Percentiles rank a stretch among this genome's conserved stretches.
phyloP scores from a whole-genome alignment of 2,113 vertebrate species.

The Leptobrachium leishanense region DNA sequence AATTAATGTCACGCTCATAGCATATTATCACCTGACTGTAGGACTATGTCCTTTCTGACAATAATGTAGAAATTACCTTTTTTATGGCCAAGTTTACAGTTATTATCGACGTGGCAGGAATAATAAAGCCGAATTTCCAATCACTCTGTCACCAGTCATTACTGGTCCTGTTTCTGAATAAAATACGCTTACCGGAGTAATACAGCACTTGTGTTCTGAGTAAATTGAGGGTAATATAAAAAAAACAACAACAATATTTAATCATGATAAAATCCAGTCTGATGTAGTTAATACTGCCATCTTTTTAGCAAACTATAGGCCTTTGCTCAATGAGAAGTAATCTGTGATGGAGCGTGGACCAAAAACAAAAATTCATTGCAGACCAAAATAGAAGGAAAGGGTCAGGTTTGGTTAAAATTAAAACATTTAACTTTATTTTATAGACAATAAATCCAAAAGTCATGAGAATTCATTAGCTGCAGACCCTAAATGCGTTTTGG shows the following conservation, averaged over 20 bases:
- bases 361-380: too few species aligned
- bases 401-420: too few species aligned
- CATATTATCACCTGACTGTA: slow-evolving; percentile 9
- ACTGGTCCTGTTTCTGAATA: neutral
- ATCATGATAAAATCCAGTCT: neutral
- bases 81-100: slow-evolving; percentile 1
- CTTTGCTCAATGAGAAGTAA: too few species aligned
- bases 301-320: too few species aligned
- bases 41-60: slow-evolving; percentile 7
- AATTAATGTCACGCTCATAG: slow-evolving; percentile 18
- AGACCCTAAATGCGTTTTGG: too few species aligned
- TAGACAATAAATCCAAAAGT: too few species aligned
- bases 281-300: too few species aligned
- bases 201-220: neutral
- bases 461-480: too few species aligned
- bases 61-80: slow-evolving; percentile 4
- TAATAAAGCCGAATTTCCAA: slow-evolving; percentile 13
- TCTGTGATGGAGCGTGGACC: too few species aligned
- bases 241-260: neutral
- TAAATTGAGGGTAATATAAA: neutral
- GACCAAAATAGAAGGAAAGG: too few species aligned
- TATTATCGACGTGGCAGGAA: slow-evolving; percentile 7
- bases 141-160: slow-evolving; percentile 16
- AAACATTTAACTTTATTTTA: too few species aligned
- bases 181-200: neutral